Base-by-base conservation (phyloP, 2,888 invertebrate species). In the Erannis defoliaria region DNA sequence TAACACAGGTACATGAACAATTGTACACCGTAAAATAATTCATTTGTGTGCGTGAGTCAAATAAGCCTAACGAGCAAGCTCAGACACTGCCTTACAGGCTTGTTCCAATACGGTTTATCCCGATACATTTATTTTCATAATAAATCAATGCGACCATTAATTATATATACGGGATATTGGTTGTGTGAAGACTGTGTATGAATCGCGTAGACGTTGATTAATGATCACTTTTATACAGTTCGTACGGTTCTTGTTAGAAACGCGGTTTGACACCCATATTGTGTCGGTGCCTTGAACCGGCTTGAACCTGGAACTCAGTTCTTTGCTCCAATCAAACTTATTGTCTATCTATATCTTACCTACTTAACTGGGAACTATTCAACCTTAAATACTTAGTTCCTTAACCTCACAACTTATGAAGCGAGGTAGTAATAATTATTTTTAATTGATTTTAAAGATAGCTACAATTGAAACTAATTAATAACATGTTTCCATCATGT, bases 91-190 rank as follows among this genome's bases (percentile, higher is more conserved):
- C 18, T 5, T 14, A 8, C 38, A 50, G 21, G 29, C 18, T 45
- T 26, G 33, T 14, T n/a, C 37, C 57, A 55, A 75, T 72, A 75
- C 67, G 63, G 66, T 75, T 76, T 71, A 70, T 73, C 68, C 68
- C 66, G 70, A 75, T 69, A 77, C 77, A 70, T 76, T 74, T 74
- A 75, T 77, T 76, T 72, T 77, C 75, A 79, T 78, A 79, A 81
- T 81, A 81, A 81, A 81, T 81, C 81, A 80, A 73, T 69, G 50
- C 55, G 38, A 68, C 74, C 78, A 78, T 85, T 80, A 84, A 81
- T 81, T 82, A 82, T 77, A 76, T 70, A 71, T 75, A 51, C 71
- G 40, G 61, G 58, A 67, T 70, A 70, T 67, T 62, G 67, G 58
- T 64, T 70, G 58, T 64, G 65, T 61, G 64, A 67, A 67, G 62